Percentiles rank a stretch among this genome's conserved stretches.
Conservation (phyloP, 1,140 invertebrate genomes). For the Drosophila paulistorum region DNA sequence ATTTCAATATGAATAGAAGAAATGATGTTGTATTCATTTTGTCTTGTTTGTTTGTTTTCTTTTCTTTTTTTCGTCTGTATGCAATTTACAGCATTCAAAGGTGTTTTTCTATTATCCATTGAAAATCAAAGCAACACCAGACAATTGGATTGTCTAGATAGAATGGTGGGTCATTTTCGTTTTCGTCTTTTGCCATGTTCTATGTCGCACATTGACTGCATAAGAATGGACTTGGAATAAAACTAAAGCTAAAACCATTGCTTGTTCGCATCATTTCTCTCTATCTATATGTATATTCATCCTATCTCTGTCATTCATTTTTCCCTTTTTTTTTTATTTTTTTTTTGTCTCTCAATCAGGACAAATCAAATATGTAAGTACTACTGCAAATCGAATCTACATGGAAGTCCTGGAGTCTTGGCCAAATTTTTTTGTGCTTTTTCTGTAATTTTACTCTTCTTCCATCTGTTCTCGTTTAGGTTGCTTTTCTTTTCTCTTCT, state of each 20-base stretch:
- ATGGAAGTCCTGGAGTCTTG: constrained; percentile 3
- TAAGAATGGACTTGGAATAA: constrained; percentile 23
- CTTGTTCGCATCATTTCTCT: background rate
- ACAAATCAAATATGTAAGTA: constrained; percentile 30
- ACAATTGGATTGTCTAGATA: constrained; percentile 26
- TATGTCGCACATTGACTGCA: background rate
- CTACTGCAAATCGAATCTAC: constrained; percentile 24
- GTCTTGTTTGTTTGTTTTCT: background rate
- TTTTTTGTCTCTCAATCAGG: constrained; percentile 19
- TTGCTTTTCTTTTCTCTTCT: background rate
- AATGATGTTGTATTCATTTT: too few species aligned
- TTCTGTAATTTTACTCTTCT: too few species aligned
- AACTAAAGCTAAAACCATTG: constrained; percentile 1
- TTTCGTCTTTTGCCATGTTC: background rate
- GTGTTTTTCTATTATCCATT: constrained; percentile 4
- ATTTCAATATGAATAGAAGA: too few species aligned
- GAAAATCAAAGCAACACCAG: constrained; percentile 17
- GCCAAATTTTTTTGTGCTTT: constrained; percentile 1
- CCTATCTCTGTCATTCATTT: background rate
- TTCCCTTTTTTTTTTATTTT: background rate
- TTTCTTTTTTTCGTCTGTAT: background rate
- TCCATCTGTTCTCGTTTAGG: background rate
- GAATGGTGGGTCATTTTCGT: too few species aligned
- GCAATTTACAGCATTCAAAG: background rate
- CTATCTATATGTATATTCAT: background rate